A percentile compares a stretch with the other conserved stretches of the same genome.
phyloP scores from a whole-genome alignment of 64 coral and sea anemone genomes.

The Montipora capricornis region DNA sequence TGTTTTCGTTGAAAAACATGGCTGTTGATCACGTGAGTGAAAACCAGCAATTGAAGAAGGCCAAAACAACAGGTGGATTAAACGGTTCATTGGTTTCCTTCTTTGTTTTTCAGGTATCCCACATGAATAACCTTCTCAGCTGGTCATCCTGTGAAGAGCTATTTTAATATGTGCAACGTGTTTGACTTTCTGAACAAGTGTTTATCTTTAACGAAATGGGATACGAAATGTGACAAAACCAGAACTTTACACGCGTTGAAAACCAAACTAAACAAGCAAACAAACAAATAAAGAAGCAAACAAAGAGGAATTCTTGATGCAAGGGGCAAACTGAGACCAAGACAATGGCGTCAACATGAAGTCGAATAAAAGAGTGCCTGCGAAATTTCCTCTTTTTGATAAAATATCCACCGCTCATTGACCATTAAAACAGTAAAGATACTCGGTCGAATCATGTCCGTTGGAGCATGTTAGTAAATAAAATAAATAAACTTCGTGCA shows the following conservation, averaged over 20 bases:
- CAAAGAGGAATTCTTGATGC: not conserved
- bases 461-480: slow-evolving; percentile 40
- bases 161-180: not conserved
- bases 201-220: not conserved
- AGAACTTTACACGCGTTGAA: not conserved
- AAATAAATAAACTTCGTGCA: slow-evolving; percentile 42
- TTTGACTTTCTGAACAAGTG: not conserved
- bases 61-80: not conserved
- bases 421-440: not conserved
- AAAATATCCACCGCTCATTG: not conserved
- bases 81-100: not conserved
- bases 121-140: not conserved
- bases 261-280: not conserved
- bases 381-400: slow-evolving; percentile 24
- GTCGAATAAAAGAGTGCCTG: not conserved
- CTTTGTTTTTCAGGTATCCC: not conserved
- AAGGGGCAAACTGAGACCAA: not conserved
- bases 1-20: no score
- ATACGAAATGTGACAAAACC: not conserved
- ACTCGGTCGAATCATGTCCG: not conserved
- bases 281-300: not conserved
- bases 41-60: not conserved
- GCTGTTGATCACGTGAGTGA: no score
- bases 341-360: slow-evolving; percentile 3
- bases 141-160: not conserved